Base-by-base conservation (phyloP, 2,888 invertebrate genomes). In the Drosophila eohydei region DNA sequence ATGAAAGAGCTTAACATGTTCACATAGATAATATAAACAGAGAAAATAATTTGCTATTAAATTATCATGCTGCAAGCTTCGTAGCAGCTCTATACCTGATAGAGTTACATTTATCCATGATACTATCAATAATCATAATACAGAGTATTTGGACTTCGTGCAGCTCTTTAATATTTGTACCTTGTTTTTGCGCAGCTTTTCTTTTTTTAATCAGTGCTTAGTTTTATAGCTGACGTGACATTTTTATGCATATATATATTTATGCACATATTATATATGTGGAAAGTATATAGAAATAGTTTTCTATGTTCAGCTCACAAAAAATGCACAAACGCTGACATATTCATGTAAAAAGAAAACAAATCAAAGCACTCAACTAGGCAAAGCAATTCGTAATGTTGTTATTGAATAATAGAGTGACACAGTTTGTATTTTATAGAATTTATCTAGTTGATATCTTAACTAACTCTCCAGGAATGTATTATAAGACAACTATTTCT, bases 201-300 rank as follows among this genome's bases (percentile, higher is more conserved):
- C 30, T 30, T 67, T 74, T 83, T 88, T 74, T 54, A 76, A 73
- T 71, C 80, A 76, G 71, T 70, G 70, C 57, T 80, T 72, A 88
- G 76, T 71, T 78, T 74, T 72, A 71, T 68, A 74, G 74, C 84
- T 79, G 89, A 85, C 88, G 75, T 76, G 82, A 76, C 82, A 89
- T 74, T 88, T 85, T 72, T 60, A 52, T 69, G 66, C 56, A 75
- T 38, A 26, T 6, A 38, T 38, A 11, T 52, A 56, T 57, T 58
- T 36, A 56, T 55, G 14, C 4, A 60, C 40, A 54, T 54, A 58
- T 51, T 30, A 43, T 52, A 63, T 57, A 11, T 43, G 28, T 38
- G 16, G 32, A 21, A 41, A 55, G 28, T 48, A 44, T 46, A 55
- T 44, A 36, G 58, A 46, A 48, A 34, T 62, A 43, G n/a, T 51